These are phyloP conservation scores for Eupristina koningsbergeri DNA, from an alignment of 1,140 invertebrate genomes.

Conservation along the genomic window DNA sequence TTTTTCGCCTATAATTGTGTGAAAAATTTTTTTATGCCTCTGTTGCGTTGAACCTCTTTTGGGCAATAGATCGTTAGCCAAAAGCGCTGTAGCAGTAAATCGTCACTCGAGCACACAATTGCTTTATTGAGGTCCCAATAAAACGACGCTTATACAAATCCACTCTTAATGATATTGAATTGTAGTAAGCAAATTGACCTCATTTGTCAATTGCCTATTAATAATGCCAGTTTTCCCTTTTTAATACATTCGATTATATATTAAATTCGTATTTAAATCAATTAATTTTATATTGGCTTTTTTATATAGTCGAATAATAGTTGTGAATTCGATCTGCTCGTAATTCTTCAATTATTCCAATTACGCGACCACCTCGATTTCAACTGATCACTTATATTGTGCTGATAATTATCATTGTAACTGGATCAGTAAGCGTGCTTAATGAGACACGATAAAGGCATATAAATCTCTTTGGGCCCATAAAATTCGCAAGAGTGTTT, in stretches of 20 bases:
- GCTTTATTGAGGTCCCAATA: not conserved
- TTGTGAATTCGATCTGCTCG: not conserved
- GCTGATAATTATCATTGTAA: not conserved
- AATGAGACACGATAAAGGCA: not conserved
- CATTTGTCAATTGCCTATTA: not conserved
- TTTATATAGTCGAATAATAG: too few relatives aligned
- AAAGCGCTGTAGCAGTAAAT: constrained; percentile 20
- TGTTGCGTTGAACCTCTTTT: not conserved
- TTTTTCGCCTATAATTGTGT: constrained; percentile 5
- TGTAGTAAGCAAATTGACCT: not conserved
- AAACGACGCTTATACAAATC: not conserved
- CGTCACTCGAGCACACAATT: constrained; percentile 25
- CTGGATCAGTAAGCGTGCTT: not conserved
- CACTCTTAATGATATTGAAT: not conserved
- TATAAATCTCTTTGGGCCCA: not conserved
- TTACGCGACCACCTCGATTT: not conserved
- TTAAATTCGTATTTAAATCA: too few relatives aligned
- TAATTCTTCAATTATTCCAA: not conserved
- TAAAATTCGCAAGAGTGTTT: not conserved
- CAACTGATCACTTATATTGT: too few relatives aligned
- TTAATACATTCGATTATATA: too few relatives aligned
- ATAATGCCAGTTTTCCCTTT: too few relatives aligned
- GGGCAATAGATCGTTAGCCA: not conserved
- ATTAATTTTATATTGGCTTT: too few relatives aligned
- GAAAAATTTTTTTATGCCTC: constrained; percentile 14